Conservation (phyloP, 2,113 vertebrate genomes). For the Ptilorrhoa leucosticta region DNA sequence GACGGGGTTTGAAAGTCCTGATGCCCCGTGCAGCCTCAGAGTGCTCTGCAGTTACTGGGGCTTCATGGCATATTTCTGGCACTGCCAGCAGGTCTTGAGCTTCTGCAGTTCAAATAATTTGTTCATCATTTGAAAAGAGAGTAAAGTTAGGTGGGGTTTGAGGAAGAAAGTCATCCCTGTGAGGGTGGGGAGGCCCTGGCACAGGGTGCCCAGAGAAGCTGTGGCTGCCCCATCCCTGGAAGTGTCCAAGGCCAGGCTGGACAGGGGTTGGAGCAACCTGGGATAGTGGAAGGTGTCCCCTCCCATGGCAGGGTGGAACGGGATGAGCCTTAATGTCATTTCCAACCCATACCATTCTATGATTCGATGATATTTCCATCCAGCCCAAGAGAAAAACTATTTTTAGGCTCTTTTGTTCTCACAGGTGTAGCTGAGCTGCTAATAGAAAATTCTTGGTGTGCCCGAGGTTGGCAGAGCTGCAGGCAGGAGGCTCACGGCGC, state of each 20-base stretch:
- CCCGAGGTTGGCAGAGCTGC: neutral
- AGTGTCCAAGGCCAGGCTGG: neutral
- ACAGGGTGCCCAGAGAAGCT: neutral
- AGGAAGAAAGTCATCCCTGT: neutral
- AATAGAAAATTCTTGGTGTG: neutral
- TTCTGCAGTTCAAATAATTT: neutral
- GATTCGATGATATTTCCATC: neutral
- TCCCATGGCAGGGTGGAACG: fast-evolving
- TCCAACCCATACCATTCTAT: neutral
- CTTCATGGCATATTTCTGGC: neutral
- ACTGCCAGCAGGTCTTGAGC: neutral
- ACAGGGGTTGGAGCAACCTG: fast-evolving
- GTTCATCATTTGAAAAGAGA: neutral
- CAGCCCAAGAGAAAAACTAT: neutral
- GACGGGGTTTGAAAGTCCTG: neutral
- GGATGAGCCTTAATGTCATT: neutral
- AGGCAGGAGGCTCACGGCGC: neutral
- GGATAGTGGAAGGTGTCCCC: fast-evolving
- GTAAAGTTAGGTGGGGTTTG: neutral
- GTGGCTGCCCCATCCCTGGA: neutral
- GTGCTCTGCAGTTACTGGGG: neutral
- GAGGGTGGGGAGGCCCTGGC: fast-evolving
- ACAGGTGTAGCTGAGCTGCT: neutral
- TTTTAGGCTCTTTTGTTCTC: neutral
- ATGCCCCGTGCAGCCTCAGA: neutral